Conservation (phyloP, 2,797 vertebrate species). For the Pangasius djambal region DNA sequence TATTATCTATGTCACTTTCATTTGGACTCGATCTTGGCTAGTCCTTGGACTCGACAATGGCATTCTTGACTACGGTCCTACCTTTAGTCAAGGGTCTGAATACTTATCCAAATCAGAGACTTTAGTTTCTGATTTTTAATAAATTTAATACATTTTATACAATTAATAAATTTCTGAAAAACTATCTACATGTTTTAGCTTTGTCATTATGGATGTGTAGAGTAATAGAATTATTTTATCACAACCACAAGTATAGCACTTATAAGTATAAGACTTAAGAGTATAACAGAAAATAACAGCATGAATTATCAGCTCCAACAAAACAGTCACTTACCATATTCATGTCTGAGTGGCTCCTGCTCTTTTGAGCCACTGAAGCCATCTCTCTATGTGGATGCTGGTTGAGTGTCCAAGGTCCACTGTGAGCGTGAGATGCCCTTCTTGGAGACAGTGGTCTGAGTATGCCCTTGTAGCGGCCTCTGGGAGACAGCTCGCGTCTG, state of each 20-base stretch:
- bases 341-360: conserved; percentile 65
- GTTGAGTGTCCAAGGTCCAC: conserved; percentile 77
- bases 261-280: neutral
- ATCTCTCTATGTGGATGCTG: conserved; percentile 83
- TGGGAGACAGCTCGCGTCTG: conserved; percentile 83
- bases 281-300: neutral
- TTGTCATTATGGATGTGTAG: neutral
- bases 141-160: neutral
- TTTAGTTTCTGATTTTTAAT: neutral
- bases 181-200: neutral
- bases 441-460: conserved; percentile 82
- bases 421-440: conserved; percentile 85
- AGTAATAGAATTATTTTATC: neutral
- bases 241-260: neutral
- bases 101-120: neutral
- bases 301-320: neutral
- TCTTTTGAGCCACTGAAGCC: conserved; percentile 78
- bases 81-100: neutral
- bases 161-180: neutral
- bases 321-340: conserved; percentile 56
- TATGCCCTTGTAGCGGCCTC: conserved; percentile 75
- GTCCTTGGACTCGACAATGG: neutral
- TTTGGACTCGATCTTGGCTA: neutral
- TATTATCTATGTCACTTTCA: neutral
- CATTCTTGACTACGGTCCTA: neutral